Conservation (phyloP, 1,140 invertebrate species). For the Cotesia typhae region DNA sequence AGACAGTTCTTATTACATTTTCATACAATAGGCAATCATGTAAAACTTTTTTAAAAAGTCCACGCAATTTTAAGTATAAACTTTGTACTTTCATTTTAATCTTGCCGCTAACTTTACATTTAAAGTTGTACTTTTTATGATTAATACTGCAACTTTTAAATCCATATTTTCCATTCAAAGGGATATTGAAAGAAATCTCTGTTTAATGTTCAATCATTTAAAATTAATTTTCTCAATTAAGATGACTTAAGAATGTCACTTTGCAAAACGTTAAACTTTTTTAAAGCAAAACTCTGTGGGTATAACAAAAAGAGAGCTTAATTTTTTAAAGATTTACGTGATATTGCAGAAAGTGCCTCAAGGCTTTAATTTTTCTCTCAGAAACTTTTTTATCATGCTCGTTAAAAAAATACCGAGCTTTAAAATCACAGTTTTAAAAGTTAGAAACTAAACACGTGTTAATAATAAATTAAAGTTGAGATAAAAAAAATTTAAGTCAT, state of each 20-base stretch:
- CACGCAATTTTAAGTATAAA: background rate
- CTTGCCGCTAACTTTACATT: background rate
- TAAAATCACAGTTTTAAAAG: no score
- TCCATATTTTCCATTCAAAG: no score
- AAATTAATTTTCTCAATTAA: background rate
- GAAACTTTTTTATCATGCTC: background rate
- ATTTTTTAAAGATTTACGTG: constrained; percentile 4
- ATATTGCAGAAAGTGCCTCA: background rate
- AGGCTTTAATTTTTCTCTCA: background rate
- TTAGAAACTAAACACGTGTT: no score
- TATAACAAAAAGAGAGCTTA: background rate
- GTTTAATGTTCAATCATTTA: no score
- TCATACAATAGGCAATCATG: no score
- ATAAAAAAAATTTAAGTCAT: no score
- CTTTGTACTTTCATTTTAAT: background rate
- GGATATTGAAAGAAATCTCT: no score
- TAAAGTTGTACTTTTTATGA: no score
- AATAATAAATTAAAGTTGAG: no score
- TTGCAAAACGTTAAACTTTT: constrained; percentile 3
- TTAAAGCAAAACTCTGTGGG: background rate
- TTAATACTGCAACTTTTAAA: no score
- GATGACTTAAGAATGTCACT: background rate
- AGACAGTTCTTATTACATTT: background rate
- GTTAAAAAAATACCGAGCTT: background rate
- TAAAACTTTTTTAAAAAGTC: no score